A percentile compares a stretch with the other conserved stretches of the same genome.
phyloP scores from a whole-genome alignment of 2,888 invertebrate genomes.

The Teleogryllus oceanicus region DNA sequence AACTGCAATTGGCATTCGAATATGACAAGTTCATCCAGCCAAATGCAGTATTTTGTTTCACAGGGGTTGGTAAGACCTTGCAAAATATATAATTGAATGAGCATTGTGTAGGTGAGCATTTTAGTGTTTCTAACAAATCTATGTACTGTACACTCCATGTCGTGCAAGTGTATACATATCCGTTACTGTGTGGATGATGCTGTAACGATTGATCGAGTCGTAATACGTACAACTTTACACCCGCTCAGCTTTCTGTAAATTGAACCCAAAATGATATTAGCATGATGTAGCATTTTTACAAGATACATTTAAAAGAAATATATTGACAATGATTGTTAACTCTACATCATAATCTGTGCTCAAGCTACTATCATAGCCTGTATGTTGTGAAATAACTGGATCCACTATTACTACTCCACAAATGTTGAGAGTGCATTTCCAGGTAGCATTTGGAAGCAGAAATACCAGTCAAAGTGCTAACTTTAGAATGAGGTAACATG shows the following conservation, averaged over 20 bases:
- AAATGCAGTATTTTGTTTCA: background rate
- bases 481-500: background rate
- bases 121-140: conserved; percentile 30
- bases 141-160: conserved; percentile 28
- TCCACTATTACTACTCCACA: conserved; percentile 5
- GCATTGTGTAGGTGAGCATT: conserved; percentile 25
- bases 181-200: conserved; percentile 29
- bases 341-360: conserved; percentile 18
- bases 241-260: conserved; percentile 27
- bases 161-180: conserved; percentile 33
- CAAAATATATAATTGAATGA: background rate
- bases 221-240: conserved; percentile 25
- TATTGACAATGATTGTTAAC: background rate
- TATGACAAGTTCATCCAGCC: background rate
- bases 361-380: conserved; percentile 21
- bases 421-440: background rate
- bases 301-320: background rate
- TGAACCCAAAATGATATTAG: conserved; percentile 4
- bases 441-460: conserved; percentile 7
- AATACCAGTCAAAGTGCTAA: conserved; percentile 12
- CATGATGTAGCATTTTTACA: conserved; percentile 21
- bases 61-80: background rate
- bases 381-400: conserved; percentile 24
- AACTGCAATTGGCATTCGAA: background rate
- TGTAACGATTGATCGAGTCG: conserved; percentile 19